Conservation (phyloP, 2,888 invertebrate species). For the Stictocephala bisonia region DNA sequence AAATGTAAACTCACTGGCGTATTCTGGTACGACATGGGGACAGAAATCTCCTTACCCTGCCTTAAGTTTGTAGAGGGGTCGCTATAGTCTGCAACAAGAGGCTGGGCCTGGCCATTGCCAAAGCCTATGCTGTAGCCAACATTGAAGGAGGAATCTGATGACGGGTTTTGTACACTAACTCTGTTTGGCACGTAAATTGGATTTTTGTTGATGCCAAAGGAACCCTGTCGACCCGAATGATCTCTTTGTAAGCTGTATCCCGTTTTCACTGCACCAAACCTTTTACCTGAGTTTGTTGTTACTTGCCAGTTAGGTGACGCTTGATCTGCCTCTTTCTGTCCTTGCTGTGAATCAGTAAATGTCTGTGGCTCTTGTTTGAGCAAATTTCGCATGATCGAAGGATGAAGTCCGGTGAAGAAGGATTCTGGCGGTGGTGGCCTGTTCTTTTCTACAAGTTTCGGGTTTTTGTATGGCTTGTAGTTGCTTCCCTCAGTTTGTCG, state of each 20-base stretch:
- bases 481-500: too few species aligned
- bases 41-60: neutral
- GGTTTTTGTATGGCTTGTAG: too few species aligned
- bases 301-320: neutral
- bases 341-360: conserved; percentile 30
- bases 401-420: conserved; percentile 33
- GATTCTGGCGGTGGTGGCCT: neutral
- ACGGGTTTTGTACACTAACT: conserved; percentile 30
- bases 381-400: conserved; percentile 43
- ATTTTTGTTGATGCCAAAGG: neutral
- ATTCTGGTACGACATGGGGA: conserved; percentile 6
- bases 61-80: neutral
- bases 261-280: neutral
- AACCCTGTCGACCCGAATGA: neutral
- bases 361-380: conserved; percentile 49
- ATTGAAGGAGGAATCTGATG: conserved; percentile 58
- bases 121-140: conserved; percentile 63
- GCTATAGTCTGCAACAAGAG: neutral
- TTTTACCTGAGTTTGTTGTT: neutral
- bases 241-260: neutral
- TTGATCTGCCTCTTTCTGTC: conserved; percentile 12
- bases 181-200: conserved; percentile 30
- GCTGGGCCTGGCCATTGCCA: conserved; percentile 46
- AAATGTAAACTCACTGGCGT: conserved; percentile 46
- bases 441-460: too few species aligned